Percentiles rank a stretch among this genome's conserved stretches.
phyloP scores from a whole-genome alignment of 2,113 vertebrate species.

The Glaucomys volans region DNA sequence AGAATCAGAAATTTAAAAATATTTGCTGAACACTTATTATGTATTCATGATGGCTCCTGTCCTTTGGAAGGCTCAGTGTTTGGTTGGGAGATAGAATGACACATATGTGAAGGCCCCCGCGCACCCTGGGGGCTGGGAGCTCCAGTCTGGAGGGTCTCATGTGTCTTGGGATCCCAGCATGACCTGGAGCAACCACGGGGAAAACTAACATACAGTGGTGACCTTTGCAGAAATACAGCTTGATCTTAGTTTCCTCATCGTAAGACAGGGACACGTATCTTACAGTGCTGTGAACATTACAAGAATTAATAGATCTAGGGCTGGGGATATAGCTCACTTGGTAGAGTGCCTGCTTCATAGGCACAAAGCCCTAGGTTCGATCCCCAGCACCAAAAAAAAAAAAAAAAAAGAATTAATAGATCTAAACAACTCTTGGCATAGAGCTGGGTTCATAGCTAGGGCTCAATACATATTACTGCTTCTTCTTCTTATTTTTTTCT shows the following conservation, averaged over 20 bases:
- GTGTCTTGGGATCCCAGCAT: not conserved
- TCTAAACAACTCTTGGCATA: not conserved
- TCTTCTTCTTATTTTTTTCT: no score
- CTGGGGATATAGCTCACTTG: no score
- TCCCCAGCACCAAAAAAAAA: no score
- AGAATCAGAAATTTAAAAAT: not conserved
- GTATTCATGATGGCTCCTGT: not conserved
- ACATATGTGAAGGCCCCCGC: rapidly evolving
- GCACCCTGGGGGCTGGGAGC: no score
- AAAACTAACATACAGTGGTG: not conserved
- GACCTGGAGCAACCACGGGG: not conserved
- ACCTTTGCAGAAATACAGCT: not conserved
- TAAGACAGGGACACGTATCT: not conserved
- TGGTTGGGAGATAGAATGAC: not conserved
- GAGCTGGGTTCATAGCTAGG: not conserved
- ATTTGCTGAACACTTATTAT: not conserved
- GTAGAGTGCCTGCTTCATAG: no score
- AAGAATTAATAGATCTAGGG: not conserved
- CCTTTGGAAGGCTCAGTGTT: not conserved
- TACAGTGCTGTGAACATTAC: not conserved
- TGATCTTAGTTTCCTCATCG: not conserved
- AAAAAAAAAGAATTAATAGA: not conserved
- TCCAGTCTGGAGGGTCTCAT: not conserved
- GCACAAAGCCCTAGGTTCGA: no score
- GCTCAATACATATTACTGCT: not conserved